phyloP scores from a whole-genome alignment of 2,888 invertebrate genomes.

The Herminia tarsipennalis region DNA sequence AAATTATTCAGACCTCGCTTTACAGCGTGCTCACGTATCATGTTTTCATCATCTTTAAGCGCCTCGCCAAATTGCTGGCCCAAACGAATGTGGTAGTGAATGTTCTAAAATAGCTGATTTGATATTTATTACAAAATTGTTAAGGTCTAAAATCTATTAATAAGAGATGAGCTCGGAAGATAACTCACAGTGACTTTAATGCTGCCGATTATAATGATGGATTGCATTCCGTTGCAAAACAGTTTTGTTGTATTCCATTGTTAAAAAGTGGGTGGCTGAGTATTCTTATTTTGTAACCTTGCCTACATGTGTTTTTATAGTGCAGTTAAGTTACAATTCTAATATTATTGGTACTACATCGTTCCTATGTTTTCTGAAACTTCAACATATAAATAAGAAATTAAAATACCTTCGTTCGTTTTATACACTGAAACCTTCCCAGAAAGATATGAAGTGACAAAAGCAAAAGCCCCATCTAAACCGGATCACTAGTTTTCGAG shows the following conservation, averaged over 20 bases:
- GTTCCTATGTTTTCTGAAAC: no score
- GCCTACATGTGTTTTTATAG: slow-evolving; percentile 5
- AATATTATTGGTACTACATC: no score
- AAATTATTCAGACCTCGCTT: slow-evolving; percentile 63
- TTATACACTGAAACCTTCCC: no score
- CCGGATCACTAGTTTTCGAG: no score
- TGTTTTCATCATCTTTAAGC: slow-evolving; percentile 68
- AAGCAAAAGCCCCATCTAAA: no score
- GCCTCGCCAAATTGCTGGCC: slow-evolving; percentile 30
- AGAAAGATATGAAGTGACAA: no score
- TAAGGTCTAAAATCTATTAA: slow-evolving; percentile 29
- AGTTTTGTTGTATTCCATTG: slow-evolving; percentile 55
- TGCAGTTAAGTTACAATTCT: no score
- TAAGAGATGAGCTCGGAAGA: slow-evolving; percentile 14
- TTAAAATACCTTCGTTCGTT: no score
- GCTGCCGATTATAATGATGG: slow-evolving; percentile 56
- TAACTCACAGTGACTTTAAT: slow-evolving; percentile 43
- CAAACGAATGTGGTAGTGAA: slow-evolving; percentile 8
- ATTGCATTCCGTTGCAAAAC: slow-evolving; percentile 55
- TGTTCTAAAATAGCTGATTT: slow-evolving; percentile 3
- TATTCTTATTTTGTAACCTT: slow-evolving; percentile 46
- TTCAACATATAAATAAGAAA: no score
- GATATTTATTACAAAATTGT: slow-evolving; percentile 1
- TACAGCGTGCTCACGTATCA: slow-evolving; percentile 54
- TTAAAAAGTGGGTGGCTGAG: slow-evolving; percentile 45